Evolutionary conservation across 2,113 vertebrate genomes (phyloP).

Genomic region (Girardinichthys multiradiatus): DNA sequence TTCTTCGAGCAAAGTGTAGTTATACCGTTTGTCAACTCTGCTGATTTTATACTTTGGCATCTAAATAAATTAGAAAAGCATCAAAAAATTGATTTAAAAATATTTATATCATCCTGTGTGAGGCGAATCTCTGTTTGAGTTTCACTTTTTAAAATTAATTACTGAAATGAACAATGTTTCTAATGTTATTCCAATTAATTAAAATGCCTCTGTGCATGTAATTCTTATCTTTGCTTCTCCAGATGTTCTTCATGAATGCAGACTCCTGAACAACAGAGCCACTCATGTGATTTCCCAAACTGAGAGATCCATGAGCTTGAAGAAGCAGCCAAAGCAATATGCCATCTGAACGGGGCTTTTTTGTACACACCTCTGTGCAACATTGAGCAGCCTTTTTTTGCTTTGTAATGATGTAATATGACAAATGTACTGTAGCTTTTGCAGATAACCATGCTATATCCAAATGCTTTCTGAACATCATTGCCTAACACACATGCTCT

Average conservation of each 20-base stretch:
- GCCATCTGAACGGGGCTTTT: conserved; percentile 71
- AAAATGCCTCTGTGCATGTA: background rate
- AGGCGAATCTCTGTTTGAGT: background rate
- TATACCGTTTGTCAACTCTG: background rate
- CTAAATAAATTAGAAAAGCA: background rate
- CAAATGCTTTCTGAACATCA: conserved; percentile 64
- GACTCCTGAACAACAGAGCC: conserved; percentile 84
- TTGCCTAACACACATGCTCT: conserved; percentile 57
- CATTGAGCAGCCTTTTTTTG: conserved; percentile 29
- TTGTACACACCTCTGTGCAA: conserved; percentile 4
- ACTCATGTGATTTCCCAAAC: conserved; percentile 82
- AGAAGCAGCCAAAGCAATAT: conserved; percentile 82
- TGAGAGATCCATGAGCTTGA: conserved; percentile 77
- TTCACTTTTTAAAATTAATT: background rate
- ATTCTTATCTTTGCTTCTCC: conserved; percentile 17
- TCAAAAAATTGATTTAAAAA: background rate
- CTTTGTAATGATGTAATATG: conserved; percentile 38
- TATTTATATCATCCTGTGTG: background rate
- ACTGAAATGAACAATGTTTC: background rate
- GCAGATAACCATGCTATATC: conserved; percentile 49
- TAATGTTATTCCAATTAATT: background rate
- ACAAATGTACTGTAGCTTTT: conserved; percentile 60
- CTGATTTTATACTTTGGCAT: background rate
- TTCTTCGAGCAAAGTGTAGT: background rate
- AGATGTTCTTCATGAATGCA: conserved; percentile 86